Evolutionary conservation across 2,888 invertebrate genomes (phyloP).

Genomic region (Lasioglossum marginatum): DNA sequence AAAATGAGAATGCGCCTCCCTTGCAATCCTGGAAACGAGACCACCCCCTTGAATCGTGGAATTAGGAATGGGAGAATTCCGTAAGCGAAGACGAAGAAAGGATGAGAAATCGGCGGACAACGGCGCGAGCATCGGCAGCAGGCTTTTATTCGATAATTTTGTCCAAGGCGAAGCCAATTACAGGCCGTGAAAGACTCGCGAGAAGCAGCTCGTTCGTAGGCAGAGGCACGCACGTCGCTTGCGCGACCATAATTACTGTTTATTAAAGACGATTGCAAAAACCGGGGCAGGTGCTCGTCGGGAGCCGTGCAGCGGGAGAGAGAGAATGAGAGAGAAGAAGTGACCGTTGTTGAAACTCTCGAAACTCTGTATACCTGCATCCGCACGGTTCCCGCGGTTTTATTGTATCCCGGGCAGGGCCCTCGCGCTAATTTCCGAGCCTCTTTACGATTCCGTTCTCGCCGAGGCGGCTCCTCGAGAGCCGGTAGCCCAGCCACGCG

Average conservation of each 20-base stretch:
- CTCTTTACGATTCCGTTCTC: constrained; percentile 50
- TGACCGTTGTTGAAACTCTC: constrained; percentile 59
- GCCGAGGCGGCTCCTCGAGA: constrained; percentile 30
- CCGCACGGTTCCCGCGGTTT: constrained; percentile 51
- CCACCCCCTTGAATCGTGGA: not conserved
- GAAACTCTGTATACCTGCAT: constrained; percentile 45
- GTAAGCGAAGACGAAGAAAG: not conserved
- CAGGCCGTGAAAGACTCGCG: constrained; percentile 12
- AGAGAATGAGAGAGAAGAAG: not conserved
- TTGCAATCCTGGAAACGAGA: no score
- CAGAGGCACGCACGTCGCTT: constrained; percentile 33
- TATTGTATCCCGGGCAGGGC: constrained; percentile 45
- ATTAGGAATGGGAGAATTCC: not conserved
- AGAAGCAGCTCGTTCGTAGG: constrained; percentile 24
- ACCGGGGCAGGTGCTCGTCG: constrained; percentile 71
- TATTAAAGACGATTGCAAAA: constrained; percentile 77
- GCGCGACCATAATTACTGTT: constrained; percentile 72
- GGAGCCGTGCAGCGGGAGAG: not conserved
- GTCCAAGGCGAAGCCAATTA: constrained; percentile 56
- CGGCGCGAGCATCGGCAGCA: not conserved
- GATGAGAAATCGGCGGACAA: not conserved
- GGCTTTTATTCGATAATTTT: constrained; percentile 43
- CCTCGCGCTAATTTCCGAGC: constrained; percentile 61
- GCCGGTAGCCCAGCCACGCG: not conserved
- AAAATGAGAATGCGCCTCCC: no score